Evolutionary conservation across 2,888 invertebrate genomes (phyloP), one percentile per base, ranked within the genome.

Genomic region (Drosophila mulleri): DNA sequence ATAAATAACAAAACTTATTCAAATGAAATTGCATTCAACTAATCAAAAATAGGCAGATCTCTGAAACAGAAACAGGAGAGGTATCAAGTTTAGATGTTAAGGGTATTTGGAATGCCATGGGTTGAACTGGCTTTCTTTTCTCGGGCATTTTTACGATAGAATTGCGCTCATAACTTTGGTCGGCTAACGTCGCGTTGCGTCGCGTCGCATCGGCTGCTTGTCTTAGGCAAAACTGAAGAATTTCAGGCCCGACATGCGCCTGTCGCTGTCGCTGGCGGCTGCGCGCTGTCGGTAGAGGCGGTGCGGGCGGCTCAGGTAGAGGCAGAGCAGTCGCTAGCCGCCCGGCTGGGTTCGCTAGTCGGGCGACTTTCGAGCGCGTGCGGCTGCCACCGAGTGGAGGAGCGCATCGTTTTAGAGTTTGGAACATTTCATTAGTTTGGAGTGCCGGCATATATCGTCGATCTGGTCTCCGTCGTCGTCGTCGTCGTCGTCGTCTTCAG

Each of bases 391-490:
- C 67, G 12, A 41, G 54, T 41, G 54, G 54, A 41, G 54, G 41
- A 41, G 54, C 58, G 60, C 68, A 81, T 71, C 88, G 78, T 84
- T 82, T 85, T 77, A 77, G 78, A 78, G 75, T 85, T 82, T 83
- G 79, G 82, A 89, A 89, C 88, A 88, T 88, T 88, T 89, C 89
- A 88, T 88, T 88, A 89, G 86, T 89, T 89, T 89, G 89, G 86
- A 89, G 88, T 87, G 88, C 86, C 87, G 81, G 88, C 82, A 87
- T 89, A 87, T 81, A 84, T 89, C 74, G 84, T 83, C 75, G 59
- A 78, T 78, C 80, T 68, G 62, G 60, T 61, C 32, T 35, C 56
- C 6, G 37, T 35, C 54, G 64, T 73, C 70, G 50, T 58, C 12
- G 37, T 39, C 50, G 64, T 73, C 70, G 62, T 18, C 67, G 60